Evolutionary conservation across 2,113 vertebrate species (phyloP), one percentile per base, ranked within the genome.

Genomic region (Oriolus oriolus): DNA sequence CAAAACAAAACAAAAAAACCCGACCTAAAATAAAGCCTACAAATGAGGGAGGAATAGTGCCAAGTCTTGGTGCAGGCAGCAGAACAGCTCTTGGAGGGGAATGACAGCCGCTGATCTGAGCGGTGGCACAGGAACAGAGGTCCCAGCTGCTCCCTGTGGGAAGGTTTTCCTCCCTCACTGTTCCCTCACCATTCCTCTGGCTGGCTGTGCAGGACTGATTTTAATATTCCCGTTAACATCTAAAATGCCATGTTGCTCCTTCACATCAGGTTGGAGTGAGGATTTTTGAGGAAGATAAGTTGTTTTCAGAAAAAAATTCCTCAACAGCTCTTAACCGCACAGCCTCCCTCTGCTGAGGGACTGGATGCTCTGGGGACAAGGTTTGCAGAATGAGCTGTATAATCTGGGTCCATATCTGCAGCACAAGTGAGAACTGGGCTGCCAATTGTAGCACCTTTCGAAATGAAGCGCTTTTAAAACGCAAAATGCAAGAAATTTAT

Each of bases 81-180:
- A 50, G 56, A 71, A 2, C 53, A 79, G n/a, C 24, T 73, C 44
- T 60, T 0, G 0, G 10, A 1, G 1, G 28, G 33, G 21, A 68
- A 9, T 0, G 1, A 16, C 1, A 0, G 1, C 37, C 12, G 2
- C 26, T 28, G 42, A 18, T 50, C 26, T 2, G 1, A 52, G 47
- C 1, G 1, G 16, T 42, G 16, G 0, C 3, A 4, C 49, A 22
- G 66, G 35, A 74, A 24, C 5, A 4, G 47, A 53, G 26, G 39
- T 63, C 42, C 41, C 69, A 68, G 37, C 44, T 84, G 75, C 37
- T 92, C 41, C n/a, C 45, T 9, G 5, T n/a, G 45, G 57, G 59
- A 59, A 54, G 2, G 16, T 30, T 63, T 69, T 74, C n/a, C 28
- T 96, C 28, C 5, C 10, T 61, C 33, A 23, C 18, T 22, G 1